Evolutionary conservation across 1,140 invertebrate genomes (phyloP).

Genomic region (Caerostris darwini): DNA sequence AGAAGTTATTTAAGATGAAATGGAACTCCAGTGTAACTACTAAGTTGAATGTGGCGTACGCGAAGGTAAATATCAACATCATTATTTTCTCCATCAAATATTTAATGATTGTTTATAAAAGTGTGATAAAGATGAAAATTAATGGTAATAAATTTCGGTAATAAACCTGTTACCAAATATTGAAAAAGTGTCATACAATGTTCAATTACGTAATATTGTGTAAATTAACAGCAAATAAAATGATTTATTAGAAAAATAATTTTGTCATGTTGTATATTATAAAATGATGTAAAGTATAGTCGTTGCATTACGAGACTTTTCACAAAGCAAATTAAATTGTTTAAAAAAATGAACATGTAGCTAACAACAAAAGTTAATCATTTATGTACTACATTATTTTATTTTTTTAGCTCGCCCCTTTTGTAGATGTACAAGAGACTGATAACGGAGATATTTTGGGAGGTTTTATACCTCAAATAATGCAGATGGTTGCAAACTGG

Average conservation of each 20-base stretch:
- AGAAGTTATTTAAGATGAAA: neutral
- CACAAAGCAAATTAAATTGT: neutral
- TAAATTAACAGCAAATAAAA: neutral
- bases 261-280: neutral
- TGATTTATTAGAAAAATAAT: neutral
- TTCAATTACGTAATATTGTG: neutral
- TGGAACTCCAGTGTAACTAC: conserved; percentile 36
- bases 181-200: no score
- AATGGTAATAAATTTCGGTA: no score
- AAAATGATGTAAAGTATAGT: neutral
- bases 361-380: neutral
- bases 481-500: conserved; percentile 29
- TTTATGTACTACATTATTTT: neutral
- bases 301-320: neutral
- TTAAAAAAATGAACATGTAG: neutral
- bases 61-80: conserved; percentile 23
- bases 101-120: no score
- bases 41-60: conserved; percentile 20
- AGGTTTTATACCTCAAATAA: conserved; percentile 60
- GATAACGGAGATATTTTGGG: neutral
- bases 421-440: neutral
- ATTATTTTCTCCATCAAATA: neutral
- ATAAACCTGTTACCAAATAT: no score
- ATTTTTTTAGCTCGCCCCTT: conserved; percentile 10
- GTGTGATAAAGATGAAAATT: no score